These are phyloP conservation scores for Tragopan temminckii DNA, from an alignment of 2,797 vertebrate species.

Conservation along the genomic window DNA sequence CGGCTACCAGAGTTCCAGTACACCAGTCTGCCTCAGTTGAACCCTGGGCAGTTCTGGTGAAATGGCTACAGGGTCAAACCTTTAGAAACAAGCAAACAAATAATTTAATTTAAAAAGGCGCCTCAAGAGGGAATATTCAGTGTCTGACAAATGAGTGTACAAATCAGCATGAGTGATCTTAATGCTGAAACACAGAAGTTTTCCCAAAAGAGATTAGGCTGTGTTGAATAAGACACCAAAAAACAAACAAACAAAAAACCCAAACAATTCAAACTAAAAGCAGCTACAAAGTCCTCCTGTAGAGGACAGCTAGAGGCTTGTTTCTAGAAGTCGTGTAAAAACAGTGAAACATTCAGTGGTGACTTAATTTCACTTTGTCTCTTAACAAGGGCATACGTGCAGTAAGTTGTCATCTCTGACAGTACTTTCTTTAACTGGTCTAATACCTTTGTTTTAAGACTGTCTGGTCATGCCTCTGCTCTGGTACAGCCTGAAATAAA, in stretches of 20 bases:
- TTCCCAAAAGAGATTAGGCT: neutral
- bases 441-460: neutral
- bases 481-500: neutral
- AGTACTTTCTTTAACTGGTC: neutral
- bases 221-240: neutral
- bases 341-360: neutral
- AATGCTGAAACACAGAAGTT: neutral
- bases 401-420: neutral
- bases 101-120: constrained; percentile 37
- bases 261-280: neutral
- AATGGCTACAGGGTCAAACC: neutral
- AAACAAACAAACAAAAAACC: neutral
- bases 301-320: neutral
- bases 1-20: neutral
- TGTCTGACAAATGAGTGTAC: constrained; percentile 20
- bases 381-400: neutral
- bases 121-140: neutral
- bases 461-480: neutral
- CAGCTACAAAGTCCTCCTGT: neutral
- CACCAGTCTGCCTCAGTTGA: neutral
- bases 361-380: neutral
- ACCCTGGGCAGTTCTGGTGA: neutral
- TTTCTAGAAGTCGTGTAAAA: neutral
- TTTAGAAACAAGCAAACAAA: neutral
- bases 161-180: neutral